These are phyloP conservation scores for Eupithecia tripunctaria DNA, from an alignment of 2,888 invertebrate genomes.

Conservation along the genomic window DNA sequence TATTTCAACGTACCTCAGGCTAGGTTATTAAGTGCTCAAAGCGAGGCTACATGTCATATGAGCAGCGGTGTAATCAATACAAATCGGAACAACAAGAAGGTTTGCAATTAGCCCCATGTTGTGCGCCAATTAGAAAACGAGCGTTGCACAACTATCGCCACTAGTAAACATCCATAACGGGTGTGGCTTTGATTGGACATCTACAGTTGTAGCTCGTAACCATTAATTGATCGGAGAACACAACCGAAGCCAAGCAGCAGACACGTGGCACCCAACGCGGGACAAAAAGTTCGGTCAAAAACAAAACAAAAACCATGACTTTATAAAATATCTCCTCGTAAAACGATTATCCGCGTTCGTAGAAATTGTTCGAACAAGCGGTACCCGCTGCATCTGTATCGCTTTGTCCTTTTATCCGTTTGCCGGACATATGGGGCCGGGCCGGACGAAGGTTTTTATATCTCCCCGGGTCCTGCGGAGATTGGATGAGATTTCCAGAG, in stretches of 20 bases:
- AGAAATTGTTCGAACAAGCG: constrained; percentile 29
- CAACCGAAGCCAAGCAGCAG: neutral
- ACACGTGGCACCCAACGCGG: constrained; percentile 25
- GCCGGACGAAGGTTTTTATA: constrained; percentile 39
- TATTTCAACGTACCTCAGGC: neutral
- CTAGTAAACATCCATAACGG: neutral
- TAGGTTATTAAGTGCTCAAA: neutral
- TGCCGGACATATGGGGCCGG: constrained; percentile 34
- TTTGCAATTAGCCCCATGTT: neutral
- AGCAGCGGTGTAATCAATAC: neutral
- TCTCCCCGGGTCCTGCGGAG: constrained; percentile 35
- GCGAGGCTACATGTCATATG: neutral
- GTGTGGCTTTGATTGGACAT: neutral
- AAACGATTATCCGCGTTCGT: constrained; percentile 33
- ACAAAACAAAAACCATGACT: constrained; percentile 24
- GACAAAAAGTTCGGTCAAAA: constrained; percentile 21
- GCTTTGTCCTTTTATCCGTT: constrained; percentile 35
- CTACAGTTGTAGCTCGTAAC: neutral
- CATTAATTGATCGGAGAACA: neutral
- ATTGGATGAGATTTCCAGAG: constrained; percentile 42
- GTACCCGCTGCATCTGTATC: constrained; percentile 25
- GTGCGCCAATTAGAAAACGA: neutral
- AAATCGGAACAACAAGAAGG: constrained; percentile 2
- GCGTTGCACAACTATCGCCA: neutral
- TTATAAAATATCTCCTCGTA: constrained; percentile 27